Evolutionary conservation across 64 coral and sea anemone genomes (phyloP), one percentile per base, ranked within the genome.

Genomic region (Platygyra sinensis): DNA sequence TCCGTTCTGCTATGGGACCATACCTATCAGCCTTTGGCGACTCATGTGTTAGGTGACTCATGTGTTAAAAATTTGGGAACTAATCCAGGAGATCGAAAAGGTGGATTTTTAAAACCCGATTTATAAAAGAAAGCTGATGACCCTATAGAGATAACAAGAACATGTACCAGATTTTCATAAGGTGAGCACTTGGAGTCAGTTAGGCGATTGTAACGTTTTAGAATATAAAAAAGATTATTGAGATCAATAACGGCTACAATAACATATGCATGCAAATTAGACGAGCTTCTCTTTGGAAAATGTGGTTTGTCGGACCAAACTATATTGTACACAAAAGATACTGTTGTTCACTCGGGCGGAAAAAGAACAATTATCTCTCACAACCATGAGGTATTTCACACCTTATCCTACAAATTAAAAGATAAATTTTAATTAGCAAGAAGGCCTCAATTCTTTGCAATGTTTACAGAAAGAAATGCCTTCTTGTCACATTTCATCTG

Each of bases 401-500:
- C 9, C 10, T 29, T 50, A 49, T 85, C 12, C 33, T 42, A 46
- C 42, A 85, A 85, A 85, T 29, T 71, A 42, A 71, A 85, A n/a
- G 62, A 27, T 32, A 85, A 85, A 28, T 71, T 85, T 72, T 85
- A 85, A 85, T 72, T 85, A 51, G 61, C 19, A 50, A 51, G 22
- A 71, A 46, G 69, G 33, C 62, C 5, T 67, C 51, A 0, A 77
- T 85, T 49, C 63, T 72, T 69, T 71, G 24, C 22, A 85, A 28
- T 85, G 62, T 85, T 85, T 85, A 69, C 81, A 67, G 16, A 85
- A 50, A 24, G 63, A 85, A 85, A 85, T 71, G 32, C 62, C 17
- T 9, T 49, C 15, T 18, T 25, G 69, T 71, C 60, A 71, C 27
- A 24, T 72, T 63, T 63, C 39, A 64, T 72, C 52, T 67, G 10